phyloP scores from a whole-genome alignment of 2,888 invertebrate species.

The Galerucella nymphaeae region DNA sequence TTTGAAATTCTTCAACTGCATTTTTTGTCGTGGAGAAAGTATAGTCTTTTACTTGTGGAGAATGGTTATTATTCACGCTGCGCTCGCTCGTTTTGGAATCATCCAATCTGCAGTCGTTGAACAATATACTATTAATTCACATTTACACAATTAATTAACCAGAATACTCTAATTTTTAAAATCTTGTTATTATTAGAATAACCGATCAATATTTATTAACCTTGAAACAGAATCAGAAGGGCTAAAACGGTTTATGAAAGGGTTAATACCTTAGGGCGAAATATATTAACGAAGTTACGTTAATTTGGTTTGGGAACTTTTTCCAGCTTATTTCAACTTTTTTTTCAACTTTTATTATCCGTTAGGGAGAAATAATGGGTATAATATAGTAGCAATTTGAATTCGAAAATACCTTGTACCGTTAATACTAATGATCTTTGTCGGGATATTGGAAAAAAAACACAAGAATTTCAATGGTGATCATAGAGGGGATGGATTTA shows the following conservation, averaged over 20 bases:
- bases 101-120: too few relatives aligned
- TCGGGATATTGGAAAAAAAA: too few relatives aligned
- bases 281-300: slow-evolving; percentile 18
- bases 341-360: slow-evolving; percentile 25
- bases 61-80: too few relatives aligned
- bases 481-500: too few relatives aligned
- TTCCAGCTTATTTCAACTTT: slow-evolving; percentile 26
- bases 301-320: slow-evolving; percentile 18
- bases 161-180: background rate
- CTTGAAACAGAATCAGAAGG: slow-evolving; percentile 5
- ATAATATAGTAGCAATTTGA: slow-evolving; percentile 8
- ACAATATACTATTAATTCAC: background rate
- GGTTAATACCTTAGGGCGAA: slow-evolving; percentile 15
- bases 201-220: slow-evolving; percentile 15
- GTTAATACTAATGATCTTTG: too few relatives aligned
- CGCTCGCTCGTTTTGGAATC: too few relatives aligned
- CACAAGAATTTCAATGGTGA: too few relatives aligned
- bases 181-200: background rate
- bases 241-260: slow-evolving; percentile 18
- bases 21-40: too few relatives aligned
- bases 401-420: background rate
- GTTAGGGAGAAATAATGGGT: slow-evolving; percentile 20
- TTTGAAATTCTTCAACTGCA: background rate
- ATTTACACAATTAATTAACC: background rate
- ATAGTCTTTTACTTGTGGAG: too few relatives aligned